These are phyloP conservation scores for Melikaiella ostensackeni DNA, from an alignment of 2,888 invertebrate genomes.

Conservation along the genomic window DNA sequence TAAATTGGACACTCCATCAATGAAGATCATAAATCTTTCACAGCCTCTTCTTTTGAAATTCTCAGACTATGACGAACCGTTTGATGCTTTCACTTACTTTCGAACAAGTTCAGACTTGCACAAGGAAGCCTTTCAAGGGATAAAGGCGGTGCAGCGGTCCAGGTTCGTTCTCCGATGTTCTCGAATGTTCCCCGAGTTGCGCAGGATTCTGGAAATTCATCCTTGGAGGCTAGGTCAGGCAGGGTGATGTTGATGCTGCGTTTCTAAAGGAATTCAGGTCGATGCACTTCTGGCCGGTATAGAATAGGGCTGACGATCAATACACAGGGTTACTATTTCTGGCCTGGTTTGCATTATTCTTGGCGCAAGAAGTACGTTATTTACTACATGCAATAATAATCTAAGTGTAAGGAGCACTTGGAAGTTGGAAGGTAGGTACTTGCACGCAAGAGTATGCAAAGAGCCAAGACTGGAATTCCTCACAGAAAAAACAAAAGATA, in stretches of 20 bases:
- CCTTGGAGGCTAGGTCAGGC: not conserved
- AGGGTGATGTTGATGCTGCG: constrained; percentile 12
- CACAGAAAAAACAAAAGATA: too few relatives aligned
- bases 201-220: constrained; percentile 11
- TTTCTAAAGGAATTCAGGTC: constrained; percentile 35
- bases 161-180: not conserved
- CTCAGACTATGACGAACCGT: not conserved
- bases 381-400: constrained; percentile 3
- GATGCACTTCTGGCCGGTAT: constrained; percentile 24
- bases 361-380: not conserved
- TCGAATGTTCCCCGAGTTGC: constrained; percentile 2
- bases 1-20: not conserved
- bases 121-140: not conserved
- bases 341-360: constrained; percentile 1
- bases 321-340: constrained; percentile 20
- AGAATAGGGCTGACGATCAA: constrained; percentile 9
- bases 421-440: not conserved
- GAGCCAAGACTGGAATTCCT: not conserved
- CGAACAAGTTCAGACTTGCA: not conserved
- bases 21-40: not conserved
- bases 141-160: not conserved
- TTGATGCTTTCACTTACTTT: not conserved
- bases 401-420: not conserved
- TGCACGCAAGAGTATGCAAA: constrained; percentile 12
- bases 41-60: not conserved